phyloP scores from a whole-genome alignment of 2,113 vertebrate species.

The Cynopterus brachyotis region DNA sequence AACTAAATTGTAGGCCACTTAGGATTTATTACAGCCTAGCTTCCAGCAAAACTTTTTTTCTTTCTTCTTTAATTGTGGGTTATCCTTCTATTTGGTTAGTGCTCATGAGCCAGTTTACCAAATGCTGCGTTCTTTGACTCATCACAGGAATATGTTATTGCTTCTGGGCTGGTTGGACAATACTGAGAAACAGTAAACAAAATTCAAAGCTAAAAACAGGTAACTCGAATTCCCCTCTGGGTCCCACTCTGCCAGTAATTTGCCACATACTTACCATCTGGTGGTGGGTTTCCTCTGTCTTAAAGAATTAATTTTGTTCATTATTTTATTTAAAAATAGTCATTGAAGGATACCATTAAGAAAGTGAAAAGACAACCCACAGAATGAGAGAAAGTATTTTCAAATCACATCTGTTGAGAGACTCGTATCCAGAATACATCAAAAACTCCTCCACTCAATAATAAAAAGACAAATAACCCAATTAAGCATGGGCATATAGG shows the following conservation, averaged over 20 bases:
- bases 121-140: background rate
- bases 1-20: slow-evolving; percentile 48
- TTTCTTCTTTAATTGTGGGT: background rate
- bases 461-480: background rate
- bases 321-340: slow-evolving; percentile 25
- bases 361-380: slow-evolving; percentile 8
- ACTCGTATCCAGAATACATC: background rate
- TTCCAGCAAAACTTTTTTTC: background rate
- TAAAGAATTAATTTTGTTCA: background rate
- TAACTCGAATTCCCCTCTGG: background rate
- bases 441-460: background rate
- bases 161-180: background rate
- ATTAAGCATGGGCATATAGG: background rate
- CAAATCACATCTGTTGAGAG: background rate
- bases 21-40: slow-evolving; percentile 31
- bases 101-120: background rate
- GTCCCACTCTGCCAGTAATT: background rate
- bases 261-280: background rate
- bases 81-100: slow-evolving; percentile 30
- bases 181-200: background rate
- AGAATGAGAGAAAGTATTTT: slow-evolving; percentile 16
- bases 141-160: background rate
- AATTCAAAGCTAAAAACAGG: background rate
- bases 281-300: background rate
- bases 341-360: background rate